Evolutionary conservation across 1,140 invertebrate genomes (phyloP).

Genomic region (Oscheius sp.): DNA sequence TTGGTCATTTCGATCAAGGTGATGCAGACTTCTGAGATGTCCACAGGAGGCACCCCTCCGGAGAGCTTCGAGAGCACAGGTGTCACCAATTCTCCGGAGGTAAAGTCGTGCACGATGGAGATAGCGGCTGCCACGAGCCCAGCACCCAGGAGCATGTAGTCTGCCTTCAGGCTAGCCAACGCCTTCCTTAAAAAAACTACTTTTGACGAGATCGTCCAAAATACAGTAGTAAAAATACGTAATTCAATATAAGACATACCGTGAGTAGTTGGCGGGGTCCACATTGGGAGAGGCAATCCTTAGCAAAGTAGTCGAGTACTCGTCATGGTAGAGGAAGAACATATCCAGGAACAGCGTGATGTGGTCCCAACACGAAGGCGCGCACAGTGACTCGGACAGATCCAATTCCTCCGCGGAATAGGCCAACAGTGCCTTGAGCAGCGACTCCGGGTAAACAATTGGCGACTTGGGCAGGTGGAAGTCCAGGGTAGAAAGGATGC

Average conservation of each 20-base stretch:
- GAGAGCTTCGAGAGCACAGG: too few species aligned
- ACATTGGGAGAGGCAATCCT: too few species aligned
- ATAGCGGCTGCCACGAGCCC: background rate
- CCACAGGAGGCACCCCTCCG: too few species aligned
- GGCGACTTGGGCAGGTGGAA: background rate
- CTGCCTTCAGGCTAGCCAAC: background rate
- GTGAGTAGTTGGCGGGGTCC: too few species aligned
- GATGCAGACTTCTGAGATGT: too few species aligned
- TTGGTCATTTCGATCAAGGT: too few species aligned
- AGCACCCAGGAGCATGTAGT: background rate
- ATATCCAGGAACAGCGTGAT: background rate
- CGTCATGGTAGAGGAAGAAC: background rate
- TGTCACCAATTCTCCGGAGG: too few species aligned
- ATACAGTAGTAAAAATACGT: too few species aligned
- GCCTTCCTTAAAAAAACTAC: too few species aligned
- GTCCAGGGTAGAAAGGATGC: background rate
- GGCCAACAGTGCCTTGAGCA: background rate
- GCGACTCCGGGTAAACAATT: background rate
- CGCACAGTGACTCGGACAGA: background rate
- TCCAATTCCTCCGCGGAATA: background rate
- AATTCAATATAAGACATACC: too few species aligned
- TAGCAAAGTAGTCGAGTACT: too few species aligned
- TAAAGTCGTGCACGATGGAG: slow-evolving; percentile 67
- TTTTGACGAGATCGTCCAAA: too few species aligned
- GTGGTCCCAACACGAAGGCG: background rate